Percentiles rank a stretch among this genome's conserved stretches.
Conservation (phyloP, 30 jellyfish, hydroid and myxozoan genomes). For the Morbakka virulenta region DNA sequence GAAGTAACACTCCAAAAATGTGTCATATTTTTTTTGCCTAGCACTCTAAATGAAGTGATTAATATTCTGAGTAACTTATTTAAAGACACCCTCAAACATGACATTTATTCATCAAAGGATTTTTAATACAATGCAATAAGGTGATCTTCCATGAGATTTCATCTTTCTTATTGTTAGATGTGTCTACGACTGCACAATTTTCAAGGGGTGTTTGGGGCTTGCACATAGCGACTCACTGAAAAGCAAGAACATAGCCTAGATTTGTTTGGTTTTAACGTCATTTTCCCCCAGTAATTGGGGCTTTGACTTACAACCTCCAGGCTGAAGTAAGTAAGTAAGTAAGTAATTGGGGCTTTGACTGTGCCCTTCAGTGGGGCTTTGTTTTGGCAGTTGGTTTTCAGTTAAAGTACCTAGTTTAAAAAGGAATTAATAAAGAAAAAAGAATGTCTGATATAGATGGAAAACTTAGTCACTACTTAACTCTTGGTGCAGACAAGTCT, state of each 20-base stretch:
- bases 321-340: too few relatives aligned
- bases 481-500: slow-evolving; percentile 10
- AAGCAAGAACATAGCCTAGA: too few relatives aligned
- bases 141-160: slow-evolving; percentile 38
- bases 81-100: slow-evolving; percentile 6
- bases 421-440: not conserved
- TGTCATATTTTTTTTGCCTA: slow-evolving; percentile 13
- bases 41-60: slow-evolving; percentile 39
- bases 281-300: too few relatives aligned
- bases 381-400: too few relatives aligned
- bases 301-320: too few relatives aligned
- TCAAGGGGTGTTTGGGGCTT: slow-evolving; percentile 23
- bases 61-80: slow-evolving; percentile 17
- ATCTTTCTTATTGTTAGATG: slow-evolving; percentile 24
- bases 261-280: too few relatives aligned
- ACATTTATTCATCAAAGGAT: slow-evolving; percentile 12
- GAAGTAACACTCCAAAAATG: slow-evolving; percentile 34
- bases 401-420: slow-evolving; percentile 14
- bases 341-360: too few relatives aligned
- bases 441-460: not conserved
- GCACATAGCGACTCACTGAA: too few relatives aligned
- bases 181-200: slow-evolving; percentile 14
- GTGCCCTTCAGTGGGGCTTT: too few relatives aligned
- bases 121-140: slow-evolving; percentile 18
- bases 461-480: slow-evolving; percentile 7